A percentile compares a stretch with the other conserved stretches of the same genome.
Evolutionary conservation across 1,140 invertebrate genomes (phyloP).

Genomic region (Pararge aegeria): DNA sequence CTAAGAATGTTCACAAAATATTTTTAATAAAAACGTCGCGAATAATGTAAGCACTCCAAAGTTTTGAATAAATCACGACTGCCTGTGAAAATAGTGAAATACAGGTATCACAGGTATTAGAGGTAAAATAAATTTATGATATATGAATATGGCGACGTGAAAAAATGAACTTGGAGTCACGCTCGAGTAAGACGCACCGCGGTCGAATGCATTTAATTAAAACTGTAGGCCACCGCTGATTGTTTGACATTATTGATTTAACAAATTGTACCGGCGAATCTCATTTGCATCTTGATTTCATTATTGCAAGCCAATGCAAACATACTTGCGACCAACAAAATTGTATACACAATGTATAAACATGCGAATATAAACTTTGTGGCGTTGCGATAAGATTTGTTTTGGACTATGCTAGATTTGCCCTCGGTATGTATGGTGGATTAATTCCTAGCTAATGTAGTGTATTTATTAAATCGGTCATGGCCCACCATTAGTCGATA

Average conservation of each 20-base stretch:
- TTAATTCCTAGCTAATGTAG: not conserved
- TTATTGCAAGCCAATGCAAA: constrained; percentile 13
- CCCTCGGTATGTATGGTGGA: constrained; percentile 1
- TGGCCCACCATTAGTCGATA: not conserved
- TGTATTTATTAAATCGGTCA: not conserved
- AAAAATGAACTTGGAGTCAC: not conserved
- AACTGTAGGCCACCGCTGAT: constrained; percentile 3
- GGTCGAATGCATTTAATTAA: constrained; percentile 19
- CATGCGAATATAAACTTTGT: not conserved
- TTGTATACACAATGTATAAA: not conserved
- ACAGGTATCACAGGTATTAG: too few species aligned
- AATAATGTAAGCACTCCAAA: too few species aligned
- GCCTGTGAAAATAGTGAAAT: too few species aligned
- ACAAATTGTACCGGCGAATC: constrained; percentile 21
- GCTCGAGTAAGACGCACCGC: constrained; percentile 6
- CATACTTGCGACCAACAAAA: not conserved
- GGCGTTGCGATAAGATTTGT: not conserved
- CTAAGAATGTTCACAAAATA: too few species aligned
- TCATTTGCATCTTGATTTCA: constrained; percentile 36
- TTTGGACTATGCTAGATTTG: not conserved
- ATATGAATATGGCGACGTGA: not conserved
- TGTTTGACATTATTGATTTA: constrained; percentile 30
- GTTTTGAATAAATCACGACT: too few species aligned
- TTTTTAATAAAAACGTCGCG: too few species aligned
- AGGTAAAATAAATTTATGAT: not conserved